Evolutionary conservation across 2,888 invertebrate genomes (phyloP).

Genomic region (Leucania comma): DNA sequence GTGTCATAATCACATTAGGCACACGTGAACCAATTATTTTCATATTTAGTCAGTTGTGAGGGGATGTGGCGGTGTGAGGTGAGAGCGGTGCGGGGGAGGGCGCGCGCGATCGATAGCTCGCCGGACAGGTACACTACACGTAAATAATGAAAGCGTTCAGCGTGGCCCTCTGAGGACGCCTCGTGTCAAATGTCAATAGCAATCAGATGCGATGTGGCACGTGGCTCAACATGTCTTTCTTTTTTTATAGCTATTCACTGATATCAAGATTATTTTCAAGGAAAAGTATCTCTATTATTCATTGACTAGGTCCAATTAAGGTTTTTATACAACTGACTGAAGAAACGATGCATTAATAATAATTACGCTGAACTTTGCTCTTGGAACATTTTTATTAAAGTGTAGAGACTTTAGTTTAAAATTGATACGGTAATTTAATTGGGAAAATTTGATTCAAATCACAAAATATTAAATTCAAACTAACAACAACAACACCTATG

Average conservation of each 20-base stretch:
- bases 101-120: constrained; percentile 73
- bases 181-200: constrained; percentile 80
- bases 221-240: constrained; percentile 62
- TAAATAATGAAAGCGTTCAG: constrained; percentile 86
- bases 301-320: constrained; percentile 23
- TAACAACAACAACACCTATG: no score
- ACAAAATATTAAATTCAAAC: not conserved
- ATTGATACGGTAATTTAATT: not conserved
- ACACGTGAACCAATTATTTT: constrained; percentile 79
- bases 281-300: constrained; percentile 53
- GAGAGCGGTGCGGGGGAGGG: constrained; percentile 59
- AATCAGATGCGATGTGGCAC: constrained; percentile 70
- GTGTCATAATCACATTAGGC: constrained; percentile 73
- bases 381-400: constrained; percentile 6
- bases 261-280: constrained; percentile 53
- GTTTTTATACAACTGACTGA: constrained; percentile 36
- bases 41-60: constrained; percentile 76
- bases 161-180: constrained; percentile 68
- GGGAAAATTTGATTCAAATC: not conserved
- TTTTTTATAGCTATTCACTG: constrained; percentile 59
- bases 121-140: constrained; percentile 79
- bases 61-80: constrained; percentile 68
- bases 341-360: constrained; percentile 19
- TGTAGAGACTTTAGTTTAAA: not conserved
- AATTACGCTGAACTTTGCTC: constrained; percentile 21